Percentiles rank a stretch among this genome's conserved stretches.
Conservation (phyloP, 2,113 vertebrate genomes). For the Lophotis ruficrista region DNA sequence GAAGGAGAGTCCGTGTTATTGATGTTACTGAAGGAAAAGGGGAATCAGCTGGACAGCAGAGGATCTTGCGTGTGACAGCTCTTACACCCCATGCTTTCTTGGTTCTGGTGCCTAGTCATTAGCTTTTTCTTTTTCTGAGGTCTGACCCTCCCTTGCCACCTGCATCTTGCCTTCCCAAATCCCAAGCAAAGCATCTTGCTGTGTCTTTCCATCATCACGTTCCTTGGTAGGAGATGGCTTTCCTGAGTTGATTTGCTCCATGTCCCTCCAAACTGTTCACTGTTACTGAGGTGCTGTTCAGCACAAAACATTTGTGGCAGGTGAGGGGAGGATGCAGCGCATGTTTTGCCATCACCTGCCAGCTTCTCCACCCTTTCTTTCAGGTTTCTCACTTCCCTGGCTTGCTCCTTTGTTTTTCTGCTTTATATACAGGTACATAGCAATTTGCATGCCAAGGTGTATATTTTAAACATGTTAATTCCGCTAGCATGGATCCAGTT, state of each 20-base stretch:
- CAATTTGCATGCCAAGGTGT: neutral
- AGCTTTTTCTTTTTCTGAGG: neutral
- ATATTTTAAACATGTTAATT: neutral
- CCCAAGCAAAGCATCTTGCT: fast-evolving
- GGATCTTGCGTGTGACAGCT: neutral
- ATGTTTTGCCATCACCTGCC: neutral
- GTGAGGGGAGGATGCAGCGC: neutral
- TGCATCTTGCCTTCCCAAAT: neutral
- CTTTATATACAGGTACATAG: neutral
- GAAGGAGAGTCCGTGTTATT: neutral
- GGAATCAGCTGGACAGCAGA: neutral
- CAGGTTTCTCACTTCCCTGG: neutral
- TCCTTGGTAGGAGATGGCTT: neutral
- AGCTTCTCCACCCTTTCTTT: neutral
- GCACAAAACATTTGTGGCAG: neutral
- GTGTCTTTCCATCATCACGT: neutral
- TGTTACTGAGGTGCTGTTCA: neutral
- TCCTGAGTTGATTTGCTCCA: neutral
- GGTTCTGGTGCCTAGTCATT: neutral
- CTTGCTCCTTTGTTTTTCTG: neutral
- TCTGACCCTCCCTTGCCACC: neutral
- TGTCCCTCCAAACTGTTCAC: neutral
- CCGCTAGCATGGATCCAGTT: neutral
- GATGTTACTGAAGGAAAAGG: neutral
- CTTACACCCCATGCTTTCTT: neutral